Conservation (phyloP, 1,140 invertebrate species). For the Paramacrobiotus metropolitanus region DNA sequence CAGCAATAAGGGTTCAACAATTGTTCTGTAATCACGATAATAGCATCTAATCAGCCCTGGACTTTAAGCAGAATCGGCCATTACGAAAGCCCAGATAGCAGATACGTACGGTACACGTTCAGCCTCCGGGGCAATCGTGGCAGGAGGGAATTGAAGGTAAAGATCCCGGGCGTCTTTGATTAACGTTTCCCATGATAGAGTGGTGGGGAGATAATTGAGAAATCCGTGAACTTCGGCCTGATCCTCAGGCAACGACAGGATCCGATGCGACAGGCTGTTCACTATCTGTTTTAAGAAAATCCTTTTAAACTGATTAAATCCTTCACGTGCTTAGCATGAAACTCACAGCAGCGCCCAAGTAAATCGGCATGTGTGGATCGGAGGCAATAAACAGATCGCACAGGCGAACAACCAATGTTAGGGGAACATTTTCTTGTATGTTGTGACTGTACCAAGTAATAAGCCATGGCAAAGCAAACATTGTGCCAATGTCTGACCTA, state of each 20-base stretch:
- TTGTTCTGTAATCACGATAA: too few species aligned
- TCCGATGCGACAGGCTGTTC: background rate
- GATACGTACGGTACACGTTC: too few species aligned
- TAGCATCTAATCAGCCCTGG: too few species aligned
- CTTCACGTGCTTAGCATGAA: background rate
- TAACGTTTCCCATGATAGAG: background rate
- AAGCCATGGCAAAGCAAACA: slow-evolving; percentile 90
- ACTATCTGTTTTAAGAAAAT: background rate
- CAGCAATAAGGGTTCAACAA: too few species aligned
- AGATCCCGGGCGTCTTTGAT: background rate
- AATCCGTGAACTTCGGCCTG: background rate
- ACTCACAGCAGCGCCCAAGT: slow-evolving; percentile 52
- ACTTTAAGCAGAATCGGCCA: too few species aligned
- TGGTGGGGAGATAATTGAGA: background rate
- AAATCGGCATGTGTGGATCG: slow-evolving; percentile 67
- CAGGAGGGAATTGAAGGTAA: background rate
- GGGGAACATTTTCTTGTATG: slow-evolving; percentile 40
- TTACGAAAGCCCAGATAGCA: too few species aligned
- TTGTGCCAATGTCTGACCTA: slow-evolving; percentile 68
- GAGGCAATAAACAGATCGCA: slow-evolving; percentile 88
- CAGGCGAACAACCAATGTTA: slow-evolving; percentile 60
- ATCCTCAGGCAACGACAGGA: background rate
- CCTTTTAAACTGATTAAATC: too few species aligned
- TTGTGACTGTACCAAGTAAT: slow-evolving; percentile 96
- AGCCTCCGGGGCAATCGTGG: background rate